Evolutionary conservation across 1,140 invertebrate species (phyloP).

Genomic region (Ridgeia piscesae): DNA sequence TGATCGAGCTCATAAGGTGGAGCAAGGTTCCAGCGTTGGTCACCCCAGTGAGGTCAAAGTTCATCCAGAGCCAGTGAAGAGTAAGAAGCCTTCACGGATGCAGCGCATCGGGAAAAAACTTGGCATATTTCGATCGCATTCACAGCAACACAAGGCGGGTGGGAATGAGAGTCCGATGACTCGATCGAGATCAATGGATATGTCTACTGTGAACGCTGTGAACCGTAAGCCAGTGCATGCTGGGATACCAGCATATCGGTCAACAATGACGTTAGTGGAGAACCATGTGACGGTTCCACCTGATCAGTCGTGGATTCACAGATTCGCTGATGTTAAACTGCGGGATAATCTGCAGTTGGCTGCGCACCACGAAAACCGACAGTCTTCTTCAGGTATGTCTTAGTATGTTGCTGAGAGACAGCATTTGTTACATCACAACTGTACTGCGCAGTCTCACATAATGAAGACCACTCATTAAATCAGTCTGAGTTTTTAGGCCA

Average conservation of each 20-base stretch:
- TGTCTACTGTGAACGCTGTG: slow-evolving; percentile 25
- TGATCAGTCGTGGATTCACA: background rate
- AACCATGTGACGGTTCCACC: background rate
- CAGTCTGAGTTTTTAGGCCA: too few relatives aligned
- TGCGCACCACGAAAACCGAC: background rate
- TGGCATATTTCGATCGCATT: slow-evolving; percentile 1
- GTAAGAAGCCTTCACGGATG: background rate
- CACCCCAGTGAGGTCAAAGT: background rate
- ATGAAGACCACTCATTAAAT: too few relatives aligned
- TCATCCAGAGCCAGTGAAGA: background rate
- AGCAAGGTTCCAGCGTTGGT: background rate
- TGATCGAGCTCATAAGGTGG: background rate
- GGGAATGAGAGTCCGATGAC: background rate
- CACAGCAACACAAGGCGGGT: slow-evolving; percentile 13
- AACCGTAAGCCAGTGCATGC: slow-evolving; percentile 25
- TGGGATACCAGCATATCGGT: slow-evolving; percentile 27
- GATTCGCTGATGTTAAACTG: background rate
- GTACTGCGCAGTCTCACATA: too few relatives aligned
- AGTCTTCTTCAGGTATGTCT: background rate
- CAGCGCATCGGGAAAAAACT: background rate
- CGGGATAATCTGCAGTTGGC: background rate
- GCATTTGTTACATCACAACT: too few relatives aligned
- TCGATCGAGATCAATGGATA: slow-evolving; percentile 14
- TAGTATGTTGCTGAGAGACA: background rate
- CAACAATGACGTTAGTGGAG: background rate